These are phyloP conservation scores for Pollenia griseotomentosa DNA, from an alignment of 2,888 invertebrate species.

Conservation along the genomic window DNA sequence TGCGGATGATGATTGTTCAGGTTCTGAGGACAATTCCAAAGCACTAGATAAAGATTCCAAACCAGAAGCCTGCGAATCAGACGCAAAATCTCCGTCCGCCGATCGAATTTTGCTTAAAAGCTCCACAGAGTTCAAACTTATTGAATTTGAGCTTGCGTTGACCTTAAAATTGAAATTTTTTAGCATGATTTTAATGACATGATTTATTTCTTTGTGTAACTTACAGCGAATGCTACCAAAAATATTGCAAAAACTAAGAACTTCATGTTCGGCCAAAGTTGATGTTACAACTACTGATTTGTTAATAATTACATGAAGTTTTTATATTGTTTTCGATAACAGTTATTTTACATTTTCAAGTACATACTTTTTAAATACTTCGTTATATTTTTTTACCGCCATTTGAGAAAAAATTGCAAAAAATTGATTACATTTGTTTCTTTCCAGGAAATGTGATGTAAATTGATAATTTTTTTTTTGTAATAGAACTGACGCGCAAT, in stretches of 20 bases:
- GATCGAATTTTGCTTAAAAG: background rate
- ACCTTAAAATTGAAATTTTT: conserved; percentile 6
- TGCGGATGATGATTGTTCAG: background rate
- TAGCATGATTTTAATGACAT: conserved; percentile 7
- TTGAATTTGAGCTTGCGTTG: conserved; percentile 40
- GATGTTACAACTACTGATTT: conserved; percentile 10
- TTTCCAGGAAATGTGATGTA: background rate
- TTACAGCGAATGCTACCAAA: conserved; percentile 76
- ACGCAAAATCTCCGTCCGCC: background rate
- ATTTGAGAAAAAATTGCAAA: background rate
- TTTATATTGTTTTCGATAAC: conserved; percentile 17
- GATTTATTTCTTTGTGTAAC: background rate
- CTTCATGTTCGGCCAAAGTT: conserved; percentile 74
- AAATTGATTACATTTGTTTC: background rate
- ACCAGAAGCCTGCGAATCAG: background rate
- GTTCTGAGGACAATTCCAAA: background rate
- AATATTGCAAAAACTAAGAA: conserved; percentile 75
- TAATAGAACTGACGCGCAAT: background rate
- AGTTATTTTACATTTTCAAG: too few relatives aligned
- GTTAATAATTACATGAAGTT: background rate
- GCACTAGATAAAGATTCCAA: background rate
- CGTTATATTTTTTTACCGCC: background rate
- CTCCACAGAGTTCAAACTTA: conserved; percentile 6
- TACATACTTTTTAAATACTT: background rate
- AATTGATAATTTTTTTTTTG: background rate